phyloP scores from a whole-genome alignment of 2,888 invertebrate species.

The Stenoptilia bipunctidactyla region DNA sequence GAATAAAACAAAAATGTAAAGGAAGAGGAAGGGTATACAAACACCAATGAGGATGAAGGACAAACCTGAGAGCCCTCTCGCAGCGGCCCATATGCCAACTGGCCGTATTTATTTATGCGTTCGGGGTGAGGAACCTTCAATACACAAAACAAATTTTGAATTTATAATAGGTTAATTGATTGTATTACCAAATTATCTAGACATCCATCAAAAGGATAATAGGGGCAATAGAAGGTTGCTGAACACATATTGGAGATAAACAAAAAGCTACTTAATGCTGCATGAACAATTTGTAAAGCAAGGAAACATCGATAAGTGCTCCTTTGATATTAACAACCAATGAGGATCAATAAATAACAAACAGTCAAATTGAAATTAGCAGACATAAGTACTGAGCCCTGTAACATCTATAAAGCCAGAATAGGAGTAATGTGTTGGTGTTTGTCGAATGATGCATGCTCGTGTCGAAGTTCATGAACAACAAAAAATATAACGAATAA shows the following conservation, averaged over 20 bases:
- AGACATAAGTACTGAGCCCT: no score
- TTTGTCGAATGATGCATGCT: no score
- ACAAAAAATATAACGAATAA: conserved; percentile 32
- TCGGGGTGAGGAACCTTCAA: conserved; percentile 77
- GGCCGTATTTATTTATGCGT: conserved; percentile 73
- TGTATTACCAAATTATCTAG: conserved; percentile 27
- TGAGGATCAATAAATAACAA: no score
- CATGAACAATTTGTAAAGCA: no score
- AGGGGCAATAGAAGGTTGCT: conserved; percentile 9
- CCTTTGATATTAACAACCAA: no score
- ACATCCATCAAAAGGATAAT: conserved; percentile 39
- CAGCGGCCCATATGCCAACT: conserved; percentile 77
- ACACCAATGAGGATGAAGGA: conserved; percentile 66
- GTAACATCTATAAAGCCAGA: no score
- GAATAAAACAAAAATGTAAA: conserved; percentile 28
- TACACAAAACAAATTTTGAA: conserved; percentile 69
- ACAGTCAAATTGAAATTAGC: no score
- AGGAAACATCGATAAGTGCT: no score
- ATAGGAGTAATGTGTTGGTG: no score
- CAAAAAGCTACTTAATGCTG: no score
- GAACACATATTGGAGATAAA: no score
- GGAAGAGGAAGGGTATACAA: conserved; percentile 60
- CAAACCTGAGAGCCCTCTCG: conserved; percentile 77
- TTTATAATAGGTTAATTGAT: conserved; percentile 29
- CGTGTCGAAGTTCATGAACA: neutral